Evolutionary conservation across 1,140 invertebrate genomes (phyloP), one percentile per base, ranked within the genome.

Genomic region (Drosophila seguyi): DNA sequence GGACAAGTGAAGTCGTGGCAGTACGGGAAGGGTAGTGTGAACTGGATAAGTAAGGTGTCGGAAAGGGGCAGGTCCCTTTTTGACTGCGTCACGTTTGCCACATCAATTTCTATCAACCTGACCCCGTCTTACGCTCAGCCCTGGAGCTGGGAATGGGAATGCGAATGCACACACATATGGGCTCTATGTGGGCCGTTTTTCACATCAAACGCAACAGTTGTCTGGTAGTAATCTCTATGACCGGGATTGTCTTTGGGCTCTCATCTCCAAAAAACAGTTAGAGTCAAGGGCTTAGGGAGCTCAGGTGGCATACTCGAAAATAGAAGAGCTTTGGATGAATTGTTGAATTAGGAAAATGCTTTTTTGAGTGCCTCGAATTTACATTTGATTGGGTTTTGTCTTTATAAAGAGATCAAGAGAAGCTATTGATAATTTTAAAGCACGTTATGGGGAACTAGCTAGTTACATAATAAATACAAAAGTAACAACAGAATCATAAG

Each of bases 41-140:
- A 61, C 38, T 52, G 61, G 20, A 22, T 20, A 27, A 42, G 41
- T 34, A 53, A 76, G 62, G 62, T 60, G 62, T 76, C 27, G 36
- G 18, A 38, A 25, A 14, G 1, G n/a, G 59, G 39, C 39, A 50
- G 50, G 45, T 57, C 47, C 48, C 55, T 39, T 53, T 76, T 76
- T 45, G 61, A 77, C 79, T 78, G 50, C 75, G 79, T 83, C 84
- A 87, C 84, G 83, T 79, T 83, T 79, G 79, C 72, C 62, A 84
- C 79, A 88, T 87, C 79, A 80, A 88, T 88, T 81, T 88, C 85
- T 90, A 88, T 88, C 85, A 87, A 78, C 53, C 67, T 58, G 50
- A 39, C 42, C 63, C 74, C 11, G 47, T 42, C 36, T 31, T 29
- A n/a, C n/a, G 34, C 16, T 29, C 20, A n/a, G 14, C 6, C 13